A percentile compares a stretch with the other conserved stretches of the same genome.
phyloP scores from a whole-genome alignment of 1,140 invertebrate species.

The Drosophila nannoptera region DNA sequence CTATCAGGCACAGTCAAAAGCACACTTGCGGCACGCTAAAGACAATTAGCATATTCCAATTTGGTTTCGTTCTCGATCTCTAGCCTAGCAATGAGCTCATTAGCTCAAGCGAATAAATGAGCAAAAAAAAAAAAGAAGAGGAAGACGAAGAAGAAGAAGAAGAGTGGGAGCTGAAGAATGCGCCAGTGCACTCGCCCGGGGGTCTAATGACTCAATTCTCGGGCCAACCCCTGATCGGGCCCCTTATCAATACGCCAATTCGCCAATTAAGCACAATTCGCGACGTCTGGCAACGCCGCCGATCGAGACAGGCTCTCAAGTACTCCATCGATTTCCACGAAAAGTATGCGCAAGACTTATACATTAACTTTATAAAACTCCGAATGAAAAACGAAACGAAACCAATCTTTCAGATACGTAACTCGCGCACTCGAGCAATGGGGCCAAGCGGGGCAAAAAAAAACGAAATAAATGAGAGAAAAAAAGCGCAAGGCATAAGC shows the following conservation, averaged over 20 bases:
- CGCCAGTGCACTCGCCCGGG: neutral
- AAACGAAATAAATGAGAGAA: conserved; percentile 13
- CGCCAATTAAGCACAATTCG: conserved; percentile 40
- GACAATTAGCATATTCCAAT: conserved; percentile 74
- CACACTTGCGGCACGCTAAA: conserved; percentile 20
- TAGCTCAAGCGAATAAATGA: conserved; percentile 10
- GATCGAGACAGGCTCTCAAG: conserved; percentile 39
- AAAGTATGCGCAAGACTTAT: conserved; percentile 19
- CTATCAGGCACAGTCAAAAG: neutral
- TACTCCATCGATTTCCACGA: conserved; percentile 72
- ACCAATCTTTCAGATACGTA: conserved; percentile 53
- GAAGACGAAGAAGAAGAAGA: neutral
- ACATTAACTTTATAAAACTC: conserved; percentile 8
- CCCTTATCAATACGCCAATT: conserved; percentile 57
- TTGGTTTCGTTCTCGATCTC: conserved; percentile 38
- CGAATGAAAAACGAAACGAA: conserved; percentile 17
- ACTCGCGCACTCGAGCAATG: conserved; percentile 18
- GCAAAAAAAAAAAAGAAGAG: neutral
- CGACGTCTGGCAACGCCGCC: conserved; percentile 44
- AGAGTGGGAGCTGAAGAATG: no score
- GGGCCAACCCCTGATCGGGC: conserved; percentile 5
- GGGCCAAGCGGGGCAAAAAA: conserved; percentile 1
- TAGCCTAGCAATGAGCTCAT: conserved; percentile 31
- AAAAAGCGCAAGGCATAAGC: conserved; percentile 60
- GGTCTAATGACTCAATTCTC: conserved; percentile 66